Evolutionary conservation across 1,140 invertebrate species (phyloP).

Genomic region (Gryllus bimaculatus): DNA sequence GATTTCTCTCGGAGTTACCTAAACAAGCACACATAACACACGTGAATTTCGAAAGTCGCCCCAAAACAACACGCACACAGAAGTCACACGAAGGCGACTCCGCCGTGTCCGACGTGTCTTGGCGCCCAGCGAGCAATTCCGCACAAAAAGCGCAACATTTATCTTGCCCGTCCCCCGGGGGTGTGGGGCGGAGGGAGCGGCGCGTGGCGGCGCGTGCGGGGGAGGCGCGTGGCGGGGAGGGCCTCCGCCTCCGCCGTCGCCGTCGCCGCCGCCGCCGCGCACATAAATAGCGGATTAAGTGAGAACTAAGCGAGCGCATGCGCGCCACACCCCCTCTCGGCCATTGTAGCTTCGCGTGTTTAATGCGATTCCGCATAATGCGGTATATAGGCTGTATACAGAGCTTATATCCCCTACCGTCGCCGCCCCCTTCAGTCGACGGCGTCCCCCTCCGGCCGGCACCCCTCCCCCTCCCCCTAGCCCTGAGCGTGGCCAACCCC

Average conservation of each 20-base stretch:
- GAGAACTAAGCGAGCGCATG: neutral
- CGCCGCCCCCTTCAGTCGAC: neutral
- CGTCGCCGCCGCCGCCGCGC: too few species aligned
- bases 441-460: too few species aligned
- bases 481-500: neutral
- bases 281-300: constrained; percentile 5
- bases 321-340: neutral
- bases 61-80: too few species aligned
- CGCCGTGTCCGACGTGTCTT: too few species aligned
- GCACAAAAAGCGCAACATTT: neutral
- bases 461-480: neutral
- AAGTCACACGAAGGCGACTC: too few species aligned
- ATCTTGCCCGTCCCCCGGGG: neutral
- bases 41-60: too few species aligned
- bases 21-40: too few species aligned
- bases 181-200: neutral
- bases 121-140: too few species aligned
- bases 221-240: too few species aligned
- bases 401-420: neutral
- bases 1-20: too few species aligned
- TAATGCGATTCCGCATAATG: constrained; percentile 4
- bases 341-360: neutral
- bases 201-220: neutral
- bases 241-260: too few species aligned
- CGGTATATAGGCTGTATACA: constrained; percentile 4